Conservation (phyloP, 1,140 invertebrate species). For the Panonychus citri region DNA sequence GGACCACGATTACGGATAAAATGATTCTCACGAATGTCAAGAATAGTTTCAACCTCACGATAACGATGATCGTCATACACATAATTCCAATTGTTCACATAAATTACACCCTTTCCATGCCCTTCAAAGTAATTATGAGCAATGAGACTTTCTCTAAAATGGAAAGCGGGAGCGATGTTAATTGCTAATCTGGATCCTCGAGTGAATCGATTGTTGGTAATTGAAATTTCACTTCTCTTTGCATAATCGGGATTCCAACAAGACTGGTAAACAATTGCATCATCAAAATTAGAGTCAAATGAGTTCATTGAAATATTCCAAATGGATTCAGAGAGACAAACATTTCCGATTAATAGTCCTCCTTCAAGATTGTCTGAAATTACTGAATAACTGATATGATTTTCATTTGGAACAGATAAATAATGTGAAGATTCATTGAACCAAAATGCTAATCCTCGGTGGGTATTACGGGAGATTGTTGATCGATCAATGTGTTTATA, state of each 20-base stretch:
- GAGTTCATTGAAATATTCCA: slow-evolving; percentile 64
- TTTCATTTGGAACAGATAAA: slow-evolving; percentile 28
- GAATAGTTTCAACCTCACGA: slow-evolving; percentile 24
- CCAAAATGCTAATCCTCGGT: slow-evolving; percentile 63
- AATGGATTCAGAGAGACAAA: slow-evolving; percentile 29
- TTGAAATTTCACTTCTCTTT: slow-evolving; percentile 31
- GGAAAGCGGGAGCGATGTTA: slow-evolving; percentile 57
- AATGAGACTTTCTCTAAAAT: slow-evolving; percentile 41
- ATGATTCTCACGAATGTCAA: slow-evolving; percentile 63
- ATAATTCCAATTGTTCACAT: slow-evolving; percentile 55
- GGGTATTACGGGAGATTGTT: slow-evolving; percentile 40
- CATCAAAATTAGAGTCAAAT: slow-evolving; percentile 47
- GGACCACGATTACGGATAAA: slow-evolving; percentile 63
- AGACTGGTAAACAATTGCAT: slow-evolving; percentile 47
- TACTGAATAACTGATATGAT: slow-evolving; percentile 51
- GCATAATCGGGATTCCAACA: slow-evolving; percentile 36
- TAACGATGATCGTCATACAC: slow-evolving; percentile 20
- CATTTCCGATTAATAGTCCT: slow-evolving; percentile 45
- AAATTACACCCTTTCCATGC: slow-evolving; percentile 53
- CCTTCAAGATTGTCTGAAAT: slow-evolving; percentile 57
- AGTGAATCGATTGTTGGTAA: slow-evolving; percentile 58
- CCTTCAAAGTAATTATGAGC: slow-evolving; percentile 67
- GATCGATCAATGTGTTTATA: slow-evolving; percentile 61
- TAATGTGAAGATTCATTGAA: slow-evolving; percentile 65
- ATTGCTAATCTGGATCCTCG: slow-evolving; percentile 43